phyloP scores from a whole-genome alignment of 1,140 invertebrate genomes.

The Papilio aristodemus region DNA sequence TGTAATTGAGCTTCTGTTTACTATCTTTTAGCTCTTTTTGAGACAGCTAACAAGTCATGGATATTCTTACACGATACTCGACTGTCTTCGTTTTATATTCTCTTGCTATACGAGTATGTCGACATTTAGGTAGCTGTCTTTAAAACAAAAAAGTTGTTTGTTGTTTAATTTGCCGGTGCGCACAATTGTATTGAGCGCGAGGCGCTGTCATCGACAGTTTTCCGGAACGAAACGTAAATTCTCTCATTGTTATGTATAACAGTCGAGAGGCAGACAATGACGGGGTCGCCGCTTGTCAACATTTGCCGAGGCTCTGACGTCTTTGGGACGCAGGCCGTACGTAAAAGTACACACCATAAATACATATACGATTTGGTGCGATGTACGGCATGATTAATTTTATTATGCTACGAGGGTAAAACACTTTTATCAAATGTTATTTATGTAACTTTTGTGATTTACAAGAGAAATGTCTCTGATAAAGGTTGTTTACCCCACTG shows the following conservation, averaged over 20 bases:
- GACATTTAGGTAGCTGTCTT: neutral
- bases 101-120: neutral
- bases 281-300: slow-evolving; percentile 43
- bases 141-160: neutral
- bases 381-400: slow-evolving; percentile 14
- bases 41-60: too few relatives aligned
- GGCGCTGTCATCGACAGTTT: slow-evolving; percentile 4
- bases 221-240: slow-evolving; percentile 35
- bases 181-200: slow-evolving; percentile 4
- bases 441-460: slow-evolving; percentile 17
- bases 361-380: slow-evolving; percentile 14
- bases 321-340: slow-evolving; percentile 35
- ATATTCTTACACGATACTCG: too few relatives aligned
- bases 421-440: slow-evolving; percentile 8
- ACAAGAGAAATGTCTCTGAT: slow-evolving; percentile 4
- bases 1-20: too few relatives aligned
- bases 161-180: slow-evolving; percentile 6
- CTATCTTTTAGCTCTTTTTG: too few relatives aligned
- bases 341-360: slow-evolving; percentile 24
- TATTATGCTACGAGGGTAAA: neutral
- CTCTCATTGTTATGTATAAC: slow-evolving; percentile 37
- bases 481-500: neutral
- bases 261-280: slow-evolving; percentile 41
- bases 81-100: neutral
- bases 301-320: slow-evolving; percentile 50